Conservation (phyloP, 1,140 invertebrate genomes). For the Drosophila tropicalis region DNA sequence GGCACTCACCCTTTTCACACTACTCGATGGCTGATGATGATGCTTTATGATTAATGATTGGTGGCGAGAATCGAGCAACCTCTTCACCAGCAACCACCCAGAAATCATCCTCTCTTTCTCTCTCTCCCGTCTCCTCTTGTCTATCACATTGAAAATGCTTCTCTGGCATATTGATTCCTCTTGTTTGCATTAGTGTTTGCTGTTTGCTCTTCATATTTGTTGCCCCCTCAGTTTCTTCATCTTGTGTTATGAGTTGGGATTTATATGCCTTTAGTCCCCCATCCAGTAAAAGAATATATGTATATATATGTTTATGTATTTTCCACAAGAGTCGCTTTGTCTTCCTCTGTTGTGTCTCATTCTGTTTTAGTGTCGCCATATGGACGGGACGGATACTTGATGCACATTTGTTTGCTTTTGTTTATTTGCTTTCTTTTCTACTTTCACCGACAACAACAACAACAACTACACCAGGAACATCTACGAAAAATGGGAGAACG, state of each 20-base stretch:
- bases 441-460: background rate
- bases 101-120: background rate
- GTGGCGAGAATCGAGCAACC: slow-evolving; percentile 47
- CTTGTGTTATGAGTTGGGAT: slow-evolving; percentile 55
- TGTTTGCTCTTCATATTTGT: slow-evolving; percentile 70
- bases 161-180: slow-evolving; percentile 63
- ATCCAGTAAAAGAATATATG: background rate
- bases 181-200: slow-evolving; percentile 70
- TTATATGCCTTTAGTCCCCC: slow-evolving; percentile 40
- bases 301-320: slow-evolving; percentile 5
- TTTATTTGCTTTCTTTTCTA: slow-evolving; percentile 57
- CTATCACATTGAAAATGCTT: slow-evolving; percentile 33
- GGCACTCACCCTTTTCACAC: slow-evolving; percentile 27
- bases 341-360: slow-evolving; percentile 17
- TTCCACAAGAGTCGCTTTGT: slow-evolving; percentile 38
- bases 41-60: slow-evolving; percentile 74
- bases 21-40: slow-evolving; percentile 64
- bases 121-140: background rate
- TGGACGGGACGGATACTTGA: slow-evolving; percentile 56
- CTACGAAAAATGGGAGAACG: background rate
- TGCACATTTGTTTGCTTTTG: slow-evolving; percentile 69
- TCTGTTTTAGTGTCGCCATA: slow-evolving; percentile 51
- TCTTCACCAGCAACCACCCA: slow-evolving; percentile 27
- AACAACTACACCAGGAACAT: background rate
- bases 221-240: background rate